These are phyloP conservation scores for Pseudococcus jackbeardsleyi DNA, from an alignment of 2,888 invertebrate species.

Conservation along the genomic window DNA sequence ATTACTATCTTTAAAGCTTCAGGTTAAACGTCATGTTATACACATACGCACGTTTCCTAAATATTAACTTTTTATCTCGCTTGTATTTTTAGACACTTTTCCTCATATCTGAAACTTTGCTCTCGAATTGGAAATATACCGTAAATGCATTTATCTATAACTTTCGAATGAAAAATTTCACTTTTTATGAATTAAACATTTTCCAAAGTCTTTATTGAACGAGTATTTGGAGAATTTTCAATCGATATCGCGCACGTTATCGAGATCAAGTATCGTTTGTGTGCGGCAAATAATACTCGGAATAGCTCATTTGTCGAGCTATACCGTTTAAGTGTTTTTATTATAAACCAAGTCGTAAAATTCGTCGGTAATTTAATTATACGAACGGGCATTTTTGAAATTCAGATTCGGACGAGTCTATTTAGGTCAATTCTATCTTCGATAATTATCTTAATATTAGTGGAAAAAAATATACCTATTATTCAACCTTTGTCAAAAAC, in stretches of 20 bases:
- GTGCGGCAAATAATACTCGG: not conserved
- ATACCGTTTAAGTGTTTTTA: not conserved
- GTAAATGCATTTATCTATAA: not conserved
- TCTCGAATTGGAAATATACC: not conserved
- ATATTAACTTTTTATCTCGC: not conserved
- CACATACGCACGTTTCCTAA: not conserved
- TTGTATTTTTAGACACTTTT: not conserved
- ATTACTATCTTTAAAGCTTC: not conserved
- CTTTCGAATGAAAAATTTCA: not conserved
- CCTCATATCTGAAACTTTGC: not conserved
- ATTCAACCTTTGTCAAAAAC: conserved; percentile 40
- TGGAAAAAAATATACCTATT: not conserved
- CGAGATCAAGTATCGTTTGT: not conserved
- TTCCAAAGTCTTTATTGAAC: not conserved
- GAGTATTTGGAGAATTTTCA: not conserved
- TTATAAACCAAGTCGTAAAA: not conserved
- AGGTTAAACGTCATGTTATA: conserved; percentile 15
- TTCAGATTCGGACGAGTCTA: not conserved
- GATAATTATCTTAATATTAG: conserved; percentile 19
- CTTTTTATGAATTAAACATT: not conserved
- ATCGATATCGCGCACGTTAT: not conserved
- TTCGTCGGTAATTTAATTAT: conserved; percentile 28
- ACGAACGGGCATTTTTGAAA: conserved; percentile 21
- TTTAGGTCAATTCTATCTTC: conserved; percentile 27
- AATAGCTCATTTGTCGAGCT: not conserved